Conservation (phyloP, 2,797 vertebrate species). For the Notamacropus eugenii region DNA sequence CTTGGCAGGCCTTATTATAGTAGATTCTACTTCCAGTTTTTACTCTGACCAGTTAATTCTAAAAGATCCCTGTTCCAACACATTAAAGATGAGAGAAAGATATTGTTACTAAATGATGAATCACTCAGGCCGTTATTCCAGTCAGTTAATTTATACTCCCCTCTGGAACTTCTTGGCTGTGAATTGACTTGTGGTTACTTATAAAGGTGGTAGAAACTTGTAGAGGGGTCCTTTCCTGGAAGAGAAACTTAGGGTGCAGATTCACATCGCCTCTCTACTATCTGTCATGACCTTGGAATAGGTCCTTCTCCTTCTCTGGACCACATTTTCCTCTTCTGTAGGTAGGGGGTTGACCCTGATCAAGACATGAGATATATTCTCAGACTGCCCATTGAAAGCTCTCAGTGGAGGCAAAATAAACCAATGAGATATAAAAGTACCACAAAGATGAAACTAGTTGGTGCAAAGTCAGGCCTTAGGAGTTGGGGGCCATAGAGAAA, state of each 20-base stretch:
- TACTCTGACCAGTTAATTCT: neutral
- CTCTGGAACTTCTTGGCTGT: neutral
- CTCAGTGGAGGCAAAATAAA: neutral
- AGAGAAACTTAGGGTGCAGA: neutral
- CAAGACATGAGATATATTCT: neutral
- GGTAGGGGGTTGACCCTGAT: neutral
- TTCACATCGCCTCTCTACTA: neutral
- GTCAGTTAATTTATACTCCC: neutral
- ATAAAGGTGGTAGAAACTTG: neutral
- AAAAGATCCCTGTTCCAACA: neutral
- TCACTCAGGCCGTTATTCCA: neutral
- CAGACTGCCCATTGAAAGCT: neutral
- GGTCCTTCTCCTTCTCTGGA: neutral
- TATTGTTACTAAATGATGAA: constrained; percentile 13
- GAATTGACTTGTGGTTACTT: neutral
- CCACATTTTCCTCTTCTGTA: neutral
- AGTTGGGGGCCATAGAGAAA: neutral
- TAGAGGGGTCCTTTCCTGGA: neutral
- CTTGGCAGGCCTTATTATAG: neutral
- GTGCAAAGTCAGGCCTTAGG: neutral
- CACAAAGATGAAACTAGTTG: neutral
- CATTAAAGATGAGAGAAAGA: neutral
- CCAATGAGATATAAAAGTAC: neutral
- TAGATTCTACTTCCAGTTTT: neutral
- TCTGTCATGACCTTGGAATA: neutral